These are phyloP conservation scores for Augochlora pura DNA, from an alignment of 1,140 invertebrate genomes.

Conservation along the genomic window DNA sequence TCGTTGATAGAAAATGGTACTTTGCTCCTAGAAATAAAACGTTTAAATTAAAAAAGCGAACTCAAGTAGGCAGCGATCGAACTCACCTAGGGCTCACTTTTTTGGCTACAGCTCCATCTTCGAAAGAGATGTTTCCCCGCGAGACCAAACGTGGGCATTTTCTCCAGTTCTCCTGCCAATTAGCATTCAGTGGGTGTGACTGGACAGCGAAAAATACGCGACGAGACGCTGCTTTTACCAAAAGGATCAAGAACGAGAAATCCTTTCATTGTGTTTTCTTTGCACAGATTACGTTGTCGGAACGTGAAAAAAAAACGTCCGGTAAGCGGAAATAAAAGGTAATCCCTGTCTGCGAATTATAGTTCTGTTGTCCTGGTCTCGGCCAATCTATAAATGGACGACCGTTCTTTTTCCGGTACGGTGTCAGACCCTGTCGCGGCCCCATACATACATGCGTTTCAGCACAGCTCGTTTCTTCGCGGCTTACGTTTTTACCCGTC, in stretches of 20 bases:
- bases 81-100: too few species aligned
- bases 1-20: too few species aligned
- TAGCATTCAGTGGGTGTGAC: not conserved
- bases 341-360: conserved; percentile 1
- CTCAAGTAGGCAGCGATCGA: too few species aligned
- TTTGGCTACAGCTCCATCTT: too few species aligned
- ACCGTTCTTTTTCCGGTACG: not conserved
- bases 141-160: too few species aligned
- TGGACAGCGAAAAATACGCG: not conserved
- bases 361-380: not conserved
- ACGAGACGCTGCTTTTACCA: not conserved
- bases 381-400: conserved; percentile 24
- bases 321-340: conserved; percentile 6
- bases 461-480: not conserved
- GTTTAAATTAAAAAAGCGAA: too few species aligned
- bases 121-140: too few species aligned
- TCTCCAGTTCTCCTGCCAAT: too few species aligned
- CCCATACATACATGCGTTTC: not conserved
- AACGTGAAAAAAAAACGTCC: not conserved
- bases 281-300: not conserved
- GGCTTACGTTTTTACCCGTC: conserved; percentile 10
- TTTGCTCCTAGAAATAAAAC: too few species aligned
- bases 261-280: not conserved
- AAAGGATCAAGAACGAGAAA: not conserved
- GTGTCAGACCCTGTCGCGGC: not conserved